Evolutionary conservation across 1,140 invertebrate genomes (phyloP), one percentile per base, ranked within the genome.

Genomic region (Muscidifurax raptorellus): DNA sequence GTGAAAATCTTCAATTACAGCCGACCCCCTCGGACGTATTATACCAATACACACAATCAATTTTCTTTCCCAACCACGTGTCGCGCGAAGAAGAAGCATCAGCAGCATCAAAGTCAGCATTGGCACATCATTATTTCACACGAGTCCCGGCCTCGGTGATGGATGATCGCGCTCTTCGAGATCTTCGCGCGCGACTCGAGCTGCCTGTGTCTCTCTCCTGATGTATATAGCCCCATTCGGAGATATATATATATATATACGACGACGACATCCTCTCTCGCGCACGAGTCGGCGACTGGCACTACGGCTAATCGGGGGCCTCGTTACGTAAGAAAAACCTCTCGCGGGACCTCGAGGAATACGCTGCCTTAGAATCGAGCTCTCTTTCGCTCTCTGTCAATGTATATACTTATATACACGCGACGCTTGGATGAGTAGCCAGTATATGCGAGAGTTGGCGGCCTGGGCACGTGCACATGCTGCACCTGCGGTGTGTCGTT

Each of bases 301-400:
- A n/a, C n/a, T 82, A 86, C 87, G 81, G 30, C 84, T 86, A 85
- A 87, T 88, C 86, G 85, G 77, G 86, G 85, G 81, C 86, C 86
- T 78, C 85, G 44, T 88, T 88, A 87, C 86, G 83, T 87, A 88
- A 88, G 81, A 27, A 84, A 47, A 76, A 47, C 18, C 74, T 76
- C 74, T 27, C 22, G 22, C 10, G 40, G 22, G 36, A 25, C 36
- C 40, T 27, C 71, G 32, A n/a, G 71, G 10, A 32, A 32, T 40
- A n/a, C 22, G 28, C 71, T 32, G 27, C 30, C 71, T 32, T 32
- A 15, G 67, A 69, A 30, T 0, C 6, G 7, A n/a, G 15, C 25
- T 27, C 25, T 71, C 6, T 30, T 2, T 10, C 7, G 6, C 10
- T 72, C 28, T 74, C 15, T n/a, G 15, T 36, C 22, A n/a, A n/a